These are phyloP conservation scores for Patella vulgata DNA, from an alignment of 1,140 invertebrate species.

Conservation along the genomic window DNA sequence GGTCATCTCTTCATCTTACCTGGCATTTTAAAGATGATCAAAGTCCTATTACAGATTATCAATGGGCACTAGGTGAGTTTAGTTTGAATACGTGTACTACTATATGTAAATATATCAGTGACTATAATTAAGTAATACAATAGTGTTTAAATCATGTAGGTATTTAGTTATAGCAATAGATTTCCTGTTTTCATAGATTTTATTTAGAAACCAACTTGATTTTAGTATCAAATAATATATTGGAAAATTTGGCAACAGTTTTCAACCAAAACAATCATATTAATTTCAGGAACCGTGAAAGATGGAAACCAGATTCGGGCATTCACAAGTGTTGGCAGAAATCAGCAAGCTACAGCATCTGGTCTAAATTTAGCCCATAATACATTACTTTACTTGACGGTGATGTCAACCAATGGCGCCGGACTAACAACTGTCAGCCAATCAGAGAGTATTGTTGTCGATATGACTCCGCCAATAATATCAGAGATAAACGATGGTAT, in stretches of 20 bases:
- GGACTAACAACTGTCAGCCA: conserved; percentile 38
- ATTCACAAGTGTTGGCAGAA: conserved; percentile 38
- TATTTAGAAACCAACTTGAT: not conserved
- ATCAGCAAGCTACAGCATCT: conserved; percentile 32
- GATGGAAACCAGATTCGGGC: conserved; percentile 45
- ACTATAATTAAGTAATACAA: too few relatives aligned
- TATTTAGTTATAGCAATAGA: too few relatives aligned
- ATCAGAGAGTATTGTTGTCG: conserved; percentile 36
- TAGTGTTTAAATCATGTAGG: too few relatives aligned
- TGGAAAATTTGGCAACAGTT: conserved; percentile 13
- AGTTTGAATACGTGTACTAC: too few relatives aligned
- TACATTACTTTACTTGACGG: conserved; percentile 38
- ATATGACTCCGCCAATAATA: conserved; percentile 41
- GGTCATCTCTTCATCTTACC: conserved; percentile 38
- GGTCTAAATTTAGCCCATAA: conserved; percentile 34
- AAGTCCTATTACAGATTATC: conserved; percentile 37
- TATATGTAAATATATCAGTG: too few relatives aligned
- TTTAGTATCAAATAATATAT: too few relatives aligned
- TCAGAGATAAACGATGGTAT: conserved; percentile 36
- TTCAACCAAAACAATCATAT: conserved; percentile 12
- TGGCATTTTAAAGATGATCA: conserved; percentile 41
- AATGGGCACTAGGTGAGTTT: conserved; percentile 44
- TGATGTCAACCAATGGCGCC: conserved; percentile 46
- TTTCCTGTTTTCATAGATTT: too few relatives aligned
- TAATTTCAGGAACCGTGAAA: conserved; percentile 30